Evolutionary conservation across 2,113 vertebrate species (phyloP).

Genomic region (Poicephalus gulielmi): DNA sequence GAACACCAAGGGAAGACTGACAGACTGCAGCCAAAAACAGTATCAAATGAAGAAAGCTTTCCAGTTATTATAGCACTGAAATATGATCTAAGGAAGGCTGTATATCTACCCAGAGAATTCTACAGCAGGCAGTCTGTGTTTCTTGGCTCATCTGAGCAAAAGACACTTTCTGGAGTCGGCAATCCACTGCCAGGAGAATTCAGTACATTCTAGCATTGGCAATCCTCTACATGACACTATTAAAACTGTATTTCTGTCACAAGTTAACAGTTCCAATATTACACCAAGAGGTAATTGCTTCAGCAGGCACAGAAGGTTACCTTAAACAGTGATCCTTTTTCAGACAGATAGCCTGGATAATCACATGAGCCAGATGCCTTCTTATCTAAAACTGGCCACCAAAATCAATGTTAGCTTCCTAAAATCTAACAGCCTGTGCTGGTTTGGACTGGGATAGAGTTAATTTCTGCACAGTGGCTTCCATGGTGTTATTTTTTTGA

Average conservation of each 20-base stretch:
- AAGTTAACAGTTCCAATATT: neutral
- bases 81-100: neutral
- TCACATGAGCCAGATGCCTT: neutral
- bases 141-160: neutral
- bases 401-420: neutral
- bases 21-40: neutral
- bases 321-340: neutral
- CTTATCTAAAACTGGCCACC: neutral
- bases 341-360: neutral
- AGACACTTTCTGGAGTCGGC: neutral
- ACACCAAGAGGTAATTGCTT: neutral
- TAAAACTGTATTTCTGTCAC: neutral
- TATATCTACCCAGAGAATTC: neutral
- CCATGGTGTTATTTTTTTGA: neutral
- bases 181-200: neutral
- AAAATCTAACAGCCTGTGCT: neutral
- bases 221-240: neutral
- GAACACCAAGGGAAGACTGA: neutral
- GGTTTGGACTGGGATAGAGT: neutral
- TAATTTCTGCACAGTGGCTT: neutral
- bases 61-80: neutral
- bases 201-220: fast-evolving
- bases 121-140: neutral
- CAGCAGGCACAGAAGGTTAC: neutral
- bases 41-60: neutral